Evolutionary conservation across 2,797 vertebrate species (phyloP).

Genomic region (Cottoperca gobio): DNA sequence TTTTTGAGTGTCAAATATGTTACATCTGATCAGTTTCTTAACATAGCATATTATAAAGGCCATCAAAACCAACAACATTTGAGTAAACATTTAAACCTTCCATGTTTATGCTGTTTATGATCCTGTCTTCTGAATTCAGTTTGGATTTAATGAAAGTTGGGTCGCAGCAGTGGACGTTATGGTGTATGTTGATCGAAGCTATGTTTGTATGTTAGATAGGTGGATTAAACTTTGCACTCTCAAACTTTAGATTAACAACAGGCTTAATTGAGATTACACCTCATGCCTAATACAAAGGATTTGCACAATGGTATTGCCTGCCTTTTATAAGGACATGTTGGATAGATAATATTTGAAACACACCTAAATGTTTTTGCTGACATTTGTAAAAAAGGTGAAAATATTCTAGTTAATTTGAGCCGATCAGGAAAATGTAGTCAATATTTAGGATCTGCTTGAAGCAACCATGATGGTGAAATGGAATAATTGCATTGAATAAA

Average conservation of each 20-base stretch:
- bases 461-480: not conserved
- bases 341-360: not conserved
- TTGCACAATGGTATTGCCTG: not conserved
- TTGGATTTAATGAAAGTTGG: conserved; percentile 41
- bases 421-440: not conserved
- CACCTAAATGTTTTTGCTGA: not conserved
- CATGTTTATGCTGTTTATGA: conserved; percentile 47
- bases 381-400: not conserved
- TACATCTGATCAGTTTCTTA: conserved; percentile 70
- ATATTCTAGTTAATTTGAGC: not conserved
- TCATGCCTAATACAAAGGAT: not conserved
- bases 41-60: conserved; percentile 63
- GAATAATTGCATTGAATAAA: not conserved
- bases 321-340: not conserved
- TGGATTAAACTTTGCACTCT: conserved; percentile 4
- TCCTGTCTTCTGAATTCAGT: conserved; percentile 30
- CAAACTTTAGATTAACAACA: conserved; percentile 1
- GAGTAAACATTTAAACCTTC: conserved; percentile 66
- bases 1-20: conserved; percentile 75
- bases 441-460: not conserved
- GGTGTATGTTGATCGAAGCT: conserved; percentile 7
- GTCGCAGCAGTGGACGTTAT: conserved; percentile 17
- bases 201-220: conserved; percentile 10
- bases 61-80: conserved; percentile 71
- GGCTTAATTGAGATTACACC: not conserved